Base-by-base conservation (phyloP, 2,113 vertebrate genomes). In the Tachysurus vachellii region DNA sequence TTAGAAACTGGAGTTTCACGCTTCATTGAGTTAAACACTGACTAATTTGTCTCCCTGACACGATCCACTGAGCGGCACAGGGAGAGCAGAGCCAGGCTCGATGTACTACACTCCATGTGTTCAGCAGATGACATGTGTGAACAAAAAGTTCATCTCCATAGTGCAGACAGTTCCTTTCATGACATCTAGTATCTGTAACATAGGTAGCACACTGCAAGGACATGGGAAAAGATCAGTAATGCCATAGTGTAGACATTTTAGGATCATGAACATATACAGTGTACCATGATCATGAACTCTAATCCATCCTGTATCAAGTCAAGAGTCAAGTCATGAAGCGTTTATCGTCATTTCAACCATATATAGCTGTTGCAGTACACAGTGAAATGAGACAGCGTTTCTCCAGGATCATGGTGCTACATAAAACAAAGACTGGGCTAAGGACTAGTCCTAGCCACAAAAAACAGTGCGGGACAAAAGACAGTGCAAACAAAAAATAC, bases 81-180 rank as follows among this genome's bases (percentile, higher is more conserved):
- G 16, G 53, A 75, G 44, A 77, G 54, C 57, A 77, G 56, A 8
- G 57, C 57, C 71, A 77, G 84, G 42, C 84, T 59, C 5, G 21
- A 50, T 54, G n/a, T 71, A 28, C n/a, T 47, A 44, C 6, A 59
- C 56, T 21, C 87, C 87, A 88, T 88, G 83, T 89, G 88, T 66
- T 50, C 70, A 16, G 13, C 87, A 90, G 82, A 90, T 86, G 88
- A 86, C 47, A 75, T 11, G 14, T 19, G 42, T 36, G 73, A 76
- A 82, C 66, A 19, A 5, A 68, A 82, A 68, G 62, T 56, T 85
- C 83, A 79, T 56, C 10, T 44, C 28, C 68, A 31, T 66, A 68
- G 59, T 19, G 36, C 68, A 42, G n/a, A 57, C 9, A 47, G 11
- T 68, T n/a, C 5, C 68, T 44, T 64, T 79, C 23, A 3, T 73